Base-by-base conservation (phyloP, 2,113 vertebrate species). In the Corvus hawaiiensis region DNA sequence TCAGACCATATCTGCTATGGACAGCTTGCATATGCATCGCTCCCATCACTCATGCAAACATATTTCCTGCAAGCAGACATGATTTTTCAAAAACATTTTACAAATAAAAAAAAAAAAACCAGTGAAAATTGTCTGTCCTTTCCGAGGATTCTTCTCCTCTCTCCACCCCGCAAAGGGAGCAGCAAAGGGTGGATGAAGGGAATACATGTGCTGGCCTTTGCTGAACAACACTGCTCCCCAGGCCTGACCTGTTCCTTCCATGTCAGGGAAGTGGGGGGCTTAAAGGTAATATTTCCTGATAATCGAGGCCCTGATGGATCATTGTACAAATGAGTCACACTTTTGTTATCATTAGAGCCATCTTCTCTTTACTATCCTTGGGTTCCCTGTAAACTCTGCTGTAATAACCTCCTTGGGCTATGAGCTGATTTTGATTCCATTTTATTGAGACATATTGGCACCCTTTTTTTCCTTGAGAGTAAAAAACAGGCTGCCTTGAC, bases 401-500 rank as follows among this genome's bases (percentile, higher is more conserved):
- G 93, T 88, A 95, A 77, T 56, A 81, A 88, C 61, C 59, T 86
- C 72, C 30, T 71, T 90, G 82, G 87, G 72, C 84, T 90, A 74
- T 83, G 59, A 87, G 33, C 59, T 90, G 72, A 86, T 90, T 83
- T 80, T 87, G 67, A 86, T 71, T 88, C 46, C 16, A 39, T 86
- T 94, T 92, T 80, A 93, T 61, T 76, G 56, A 91, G 87, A 95
- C 52, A 30, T 61, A 90, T 43, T n/a, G 76, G 64, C 44, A 84
- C 68, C 15, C 56, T 56, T 86, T 77, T 39, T 75, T 77, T 71
- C 61, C 81, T 24, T 24, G 56, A 86, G 41, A 67, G 79, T 44
- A 33, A 94, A 90, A 72, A 80, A 77, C 64, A 51, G 64, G 23
- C 64, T 74, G 43, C 92, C 72, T 94, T 96, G 90, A 83, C 90